Percentiles rank a stretch among this genome's conserved stretches.
These are phyloP conservation scores for Poecilia latipinna DNA, from an alignment of 2,113 vertebrate species.

Conservation along the genomic window DNA sequence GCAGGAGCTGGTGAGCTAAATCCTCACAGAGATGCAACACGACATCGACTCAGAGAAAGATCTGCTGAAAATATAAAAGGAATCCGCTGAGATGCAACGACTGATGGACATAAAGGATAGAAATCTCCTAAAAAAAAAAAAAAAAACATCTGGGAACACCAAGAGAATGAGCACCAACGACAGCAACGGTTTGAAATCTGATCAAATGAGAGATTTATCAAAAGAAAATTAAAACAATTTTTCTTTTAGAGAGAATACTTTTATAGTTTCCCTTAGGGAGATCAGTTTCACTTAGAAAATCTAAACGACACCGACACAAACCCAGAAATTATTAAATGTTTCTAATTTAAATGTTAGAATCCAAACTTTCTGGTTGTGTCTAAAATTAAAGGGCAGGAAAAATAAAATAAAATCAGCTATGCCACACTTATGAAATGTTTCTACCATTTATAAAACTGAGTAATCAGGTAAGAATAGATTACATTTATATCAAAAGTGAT, in stretches of 20 bases:
- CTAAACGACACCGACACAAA: neutral
- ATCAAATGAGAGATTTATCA: neutral
- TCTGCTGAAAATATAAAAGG: slow-evolving; percentile 16
- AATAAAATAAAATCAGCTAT: neutral
- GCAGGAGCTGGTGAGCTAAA: slow-evolving; percentile 47
- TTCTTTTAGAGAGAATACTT: neutral
- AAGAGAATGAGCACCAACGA: slow-evolving; percentile 11
- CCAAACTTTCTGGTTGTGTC: neutral
- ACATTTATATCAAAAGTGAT: neutral
- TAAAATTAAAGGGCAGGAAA: neutral
- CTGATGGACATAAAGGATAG: neutral
- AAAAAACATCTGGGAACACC: no score
- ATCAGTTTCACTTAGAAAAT: neutral
- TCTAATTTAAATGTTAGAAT: neutral
- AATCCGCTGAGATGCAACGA: slow-evolving; percentile 23
- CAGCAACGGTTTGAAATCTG: neutral
- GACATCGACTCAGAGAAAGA: neutral
- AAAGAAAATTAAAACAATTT: neutral
- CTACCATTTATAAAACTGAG: neutral
- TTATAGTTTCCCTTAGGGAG: neutral
- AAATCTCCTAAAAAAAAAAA: neutral
- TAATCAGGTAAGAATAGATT: neutral
- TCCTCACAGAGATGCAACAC: slow-evolving; percentile 8
- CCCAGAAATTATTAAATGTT: slow-evolving; percentile 1
- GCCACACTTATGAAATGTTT: neutral